Percentiles rank a stretch among this genome's conserved stretches.
These are phyloP conservation scores for Eurystomus glaucurus DNA, from an alignment of 2,797 vertebrate genomes.

Conservation along the genomic window DNA sequence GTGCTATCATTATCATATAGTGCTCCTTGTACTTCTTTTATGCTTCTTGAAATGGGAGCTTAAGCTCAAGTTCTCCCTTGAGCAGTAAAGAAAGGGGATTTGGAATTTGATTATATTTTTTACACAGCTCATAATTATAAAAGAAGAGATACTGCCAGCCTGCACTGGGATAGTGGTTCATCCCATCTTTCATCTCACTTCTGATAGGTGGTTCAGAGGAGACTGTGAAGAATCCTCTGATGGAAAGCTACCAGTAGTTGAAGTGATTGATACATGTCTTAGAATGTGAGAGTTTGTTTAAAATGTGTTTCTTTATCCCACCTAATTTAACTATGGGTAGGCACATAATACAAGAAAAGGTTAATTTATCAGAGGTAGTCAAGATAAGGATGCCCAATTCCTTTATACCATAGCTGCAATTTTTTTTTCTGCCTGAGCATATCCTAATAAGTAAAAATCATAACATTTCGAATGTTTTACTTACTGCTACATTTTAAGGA, in stretches of 20 bases:
- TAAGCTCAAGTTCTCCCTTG: neutral
- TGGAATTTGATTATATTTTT: neutral
- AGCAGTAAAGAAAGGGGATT: neutral
- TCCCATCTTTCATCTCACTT: neutral
- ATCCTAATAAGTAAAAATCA: neutral
- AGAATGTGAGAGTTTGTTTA: neutral
- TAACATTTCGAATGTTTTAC: neutral
- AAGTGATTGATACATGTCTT: neutral
- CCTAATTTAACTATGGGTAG: neutral
- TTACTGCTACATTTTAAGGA: neutral
- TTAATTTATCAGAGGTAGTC: neutral
- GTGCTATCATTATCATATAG: neutral
- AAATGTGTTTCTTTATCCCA: neutral
- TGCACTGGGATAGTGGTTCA: neutral
- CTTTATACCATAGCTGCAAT: neutral
- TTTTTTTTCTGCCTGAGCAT: neutral
- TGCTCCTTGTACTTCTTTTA: neutral
- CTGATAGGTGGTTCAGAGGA: neutral
- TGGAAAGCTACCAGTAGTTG: neutral
- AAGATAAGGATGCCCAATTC: neutral
- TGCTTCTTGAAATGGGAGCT: neutral
- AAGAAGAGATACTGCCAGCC: neutral
- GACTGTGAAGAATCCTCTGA: neutral
- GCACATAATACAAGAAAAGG: neutral
- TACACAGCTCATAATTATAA: neutral